phyloP scores from a whole-genome alignment of 1,140 invertebrate species.

The Plodia interpunctella region DNA sequence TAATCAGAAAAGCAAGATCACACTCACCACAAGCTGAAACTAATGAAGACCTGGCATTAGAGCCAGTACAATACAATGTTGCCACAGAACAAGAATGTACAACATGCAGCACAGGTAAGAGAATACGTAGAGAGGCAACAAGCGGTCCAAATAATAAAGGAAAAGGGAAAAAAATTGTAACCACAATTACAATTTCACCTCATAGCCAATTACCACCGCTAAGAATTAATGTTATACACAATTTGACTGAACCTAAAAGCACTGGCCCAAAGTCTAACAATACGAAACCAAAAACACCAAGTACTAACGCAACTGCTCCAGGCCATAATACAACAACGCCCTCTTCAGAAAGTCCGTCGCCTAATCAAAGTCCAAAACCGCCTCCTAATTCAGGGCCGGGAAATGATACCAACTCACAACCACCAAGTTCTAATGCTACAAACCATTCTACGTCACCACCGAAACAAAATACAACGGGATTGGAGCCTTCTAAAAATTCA shows the following conservation, averaged over 20 bases:
- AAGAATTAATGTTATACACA: not conserved
- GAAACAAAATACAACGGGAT: not conserved
- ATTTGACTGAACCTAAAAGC: not conserved
- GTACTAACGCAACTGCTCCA: not conserved
- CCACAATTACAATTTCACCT: not conserved
- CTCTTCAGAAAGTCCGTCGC: not conserved
- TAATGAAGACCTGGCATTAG: not conserved
- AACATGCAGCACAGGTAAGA: not conserved
- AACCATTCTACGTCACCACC: not conserved
- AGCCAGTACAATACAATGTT: not conserved
- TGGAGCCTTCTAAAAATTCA: not conserved
- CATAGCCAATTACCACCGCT: not conserved
- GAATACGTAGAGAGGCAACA: not conserved
- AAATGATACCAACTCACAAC: not conserved
- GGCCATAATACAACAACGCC: not conserved
- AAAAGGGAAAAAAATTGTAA: not conserved
- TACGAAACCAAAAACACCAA: not conserved
- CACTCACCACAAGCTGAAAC: not conserved
- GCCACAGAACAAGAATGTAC: not conserved
- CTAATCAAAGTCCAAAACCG: not conserved
- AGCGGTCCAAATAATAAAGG: not conserved
- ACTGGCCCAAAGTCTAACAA: not conserved
- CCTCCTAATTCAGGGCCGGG: not conserved
- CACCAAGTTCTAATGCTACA: not conserved
- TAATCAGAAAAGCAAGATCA: not conserved